These are phyloP conservation scores for Eurosta solidaginis DNA, from an alignment of 1,140 invertebrate genomes.

Conservation along the genomic window DNA sequence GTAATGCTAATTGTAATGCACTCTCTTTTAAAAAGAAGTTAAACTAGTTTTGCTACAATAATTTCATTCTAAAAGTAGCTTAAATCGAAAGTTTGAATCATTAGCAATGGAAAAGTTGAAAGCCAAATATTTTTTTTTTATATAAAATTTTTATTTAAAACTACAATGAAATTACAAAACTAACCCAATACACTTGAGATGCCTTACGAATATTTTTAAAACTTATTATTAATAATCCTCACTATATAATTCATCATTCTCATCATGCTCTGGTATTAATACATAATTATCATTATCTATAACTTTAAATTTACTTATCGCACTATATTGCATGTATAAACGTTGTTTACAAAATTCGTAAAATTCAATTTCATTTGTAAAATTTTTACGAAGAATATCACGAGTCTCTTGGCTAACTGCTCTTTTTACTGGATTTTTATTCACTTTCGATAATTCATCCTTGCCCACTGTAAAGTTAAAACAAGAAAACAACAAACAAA, in stretches of 20 bases:
- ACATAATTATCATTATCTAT: constrained; percentile 51
- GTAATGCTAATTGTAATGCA: too few relatives aligned
- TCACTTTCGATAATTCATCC: constrained; percentile 46
- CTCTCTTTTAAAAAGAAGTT: too few relatives aligned
- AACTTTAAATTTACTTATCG: constrained; percentile 41
- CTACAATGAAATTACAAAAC: neutral
- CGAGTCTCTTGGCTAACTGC: constrained; percentile 51
- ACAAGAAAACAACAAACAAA: neutral
- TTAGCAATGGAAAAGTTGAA: neutral
- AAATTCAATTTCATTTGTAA: constrained; percentile 55
- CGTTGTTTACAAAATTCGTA: constrained; percentile 58
- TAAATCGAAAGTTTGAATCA: neutral
- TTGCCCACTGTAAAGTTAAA: constrained; percentile 47
- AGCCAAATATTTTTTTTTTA: neutral
- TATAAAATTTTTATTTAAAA: neutral
- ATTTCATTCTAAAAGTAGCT: too few relatives aligned
- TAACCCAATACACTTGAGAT: neutral
- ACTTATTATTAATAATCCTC: constrained; percentile 32
- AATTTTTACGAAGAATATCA: constrained; percentile 47
- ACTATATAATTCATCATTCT: constrained; percentile 33
- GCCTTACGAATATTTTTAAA: neutral
- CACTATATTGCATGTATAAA: constrained; percentile 53
- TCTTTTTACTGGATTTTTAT: constrained; percentile 50
- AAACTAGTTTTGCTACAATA: too few relatives aligned
- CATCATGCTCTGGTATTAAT: constrained; percentile 40